phyloP scores from a whole-genome alignment of 1,140 invertebrate genomes.

The Eupeodes corollae region DNA sequence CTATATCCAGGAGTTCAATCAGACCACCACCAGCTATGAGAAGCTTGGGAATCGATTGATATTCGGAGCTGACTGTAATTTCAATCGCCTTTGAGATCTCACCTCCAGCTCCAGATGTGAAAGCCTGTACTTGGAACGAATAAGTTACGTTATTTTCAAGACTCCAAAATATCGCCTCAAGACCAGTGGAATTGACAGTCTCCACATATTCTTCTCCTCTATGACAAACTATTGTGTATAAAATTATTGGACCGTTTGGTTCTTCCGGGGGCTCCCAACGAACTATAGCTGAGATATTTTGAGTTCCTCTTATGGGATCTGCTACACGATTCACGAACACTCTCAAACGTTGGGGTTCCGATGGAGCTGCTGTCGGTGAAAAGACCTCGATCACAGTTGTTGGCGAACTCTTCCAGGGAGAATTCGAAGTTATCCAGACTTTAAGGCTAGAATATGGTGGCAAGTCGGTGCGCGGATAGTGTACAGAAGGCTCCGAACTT shows the following conservation, averaged over 20 bases:
- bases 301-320: slow-evolving; percentile 12
- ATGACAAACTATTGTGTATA: neutral
- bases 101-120: slow-evolving; percentile 62
- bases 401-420: slow-evolving; percentile 68
- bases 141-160: slow-evolving; percentile 50
- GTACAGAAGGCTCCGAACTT: slow-evolving; percentile 14
- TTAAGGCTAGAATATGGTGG: slow-evolving; percentile 55
- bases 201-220: neutral
- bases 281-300: slow-evolving; percentile 41
- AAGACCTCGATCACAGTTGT: slow-evolving; percentile 44
- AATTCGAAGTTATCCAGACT: slow-evolving; percentile 64
- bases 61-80: slow-evolving; percentile 40
- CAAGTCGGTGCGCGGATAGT: slow-evolving; percentile 26
- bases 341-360: slow-evolving; percentile 54
- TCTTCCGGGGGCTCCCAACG: slow-evolving; percentile 69
- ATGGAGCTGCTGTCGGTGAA: slow-evolving; percentile 61
- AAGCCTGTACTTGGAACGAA: slow-evolving; percentile 57
- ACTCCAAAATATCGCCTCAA: slow-evolving; percentile 1
- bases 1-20: slow-evolving; percentile 61
- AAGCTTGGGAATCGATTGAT: slow-evolving; percentile 65
- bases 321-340: slow-evolving; percentile 49
- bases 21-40: slow-evolving; percentile 60
- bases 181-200: neutral
- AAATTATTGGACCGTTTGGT: slow-evolving; percentile 42
- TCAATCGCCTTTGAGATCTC: slow-evolving; percentile 40